phyloP scores from a whole-genome alignment of 2,888 invertebrate species.

The Watsonalla cultraria region DNA sequence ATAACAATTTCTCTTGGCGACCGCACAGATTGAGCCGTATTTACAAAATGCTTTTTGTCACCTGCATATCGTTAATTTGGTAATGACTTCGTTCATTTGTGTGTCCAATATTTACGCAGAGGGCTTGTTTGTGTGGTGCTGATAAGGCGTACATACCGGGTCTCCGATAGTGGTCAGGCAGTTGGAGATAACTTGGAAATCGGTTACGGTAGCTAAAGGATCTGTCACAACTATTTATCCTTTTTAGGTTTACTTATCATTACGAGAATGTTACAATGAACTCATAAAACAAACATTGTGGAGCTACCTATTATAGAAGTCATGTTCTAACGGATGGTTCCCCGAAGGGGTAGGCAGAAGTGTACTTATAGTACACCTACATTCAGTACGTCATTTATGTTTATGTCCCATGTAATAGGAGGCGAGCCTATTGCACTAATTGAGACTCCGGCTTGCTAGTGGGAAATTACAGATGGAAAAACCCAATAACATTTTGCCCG shows the following conservation, averaged over 20 bases:
- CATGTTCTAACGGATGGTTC: no score
- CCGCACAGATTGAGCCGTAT: slow-evolving; percentile 61
- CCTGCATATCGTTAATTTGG: slow-evolving; percentile 73
- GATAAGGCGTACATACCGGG: slow-evolving; percentile 72
- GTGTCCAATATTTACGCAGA: slow-evolving; percentile 52
- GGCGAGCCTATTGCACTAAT: no score
- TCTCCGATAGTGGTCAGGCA: slow-evolving; percentile 60
- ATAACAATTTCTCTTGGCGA: slow-evolving; percentile 49
- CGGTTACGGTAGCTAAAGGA: slow-evolving; percentile 69
- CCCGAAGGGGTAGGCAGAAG: no score
- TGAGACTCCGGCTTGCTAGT: no score
- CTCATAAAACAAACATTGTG: no score
- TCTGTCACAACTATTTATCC: slow-evolving; percentile 52
- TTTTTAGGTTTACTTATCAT: slow-evolving; percentile 9
- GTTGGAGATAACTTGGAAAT: slow-evolving; percentile 59
- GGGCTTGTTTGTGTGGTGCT: slow-evolving; percentile 54
- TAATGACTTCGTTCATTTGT: slow-evolving; percentile 68
- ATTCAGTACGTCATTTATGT: no score
- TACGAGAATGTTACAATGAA: not conserved
- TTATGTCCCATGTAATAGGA: no score
- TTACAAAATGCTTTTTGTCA: slow-evolving; percentile 75
- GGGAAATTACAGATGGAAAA: no score
- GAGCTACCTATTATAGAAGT: no score
- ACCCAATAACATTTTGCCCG: no score
- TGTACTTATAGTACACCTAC: no score